These are phyloP conservation scores for Sanderia malayensis DNA, from an alignment of 30 jellyfish, hydroid and myxozoan genomes.

Conservation along the genomic window DNA sequence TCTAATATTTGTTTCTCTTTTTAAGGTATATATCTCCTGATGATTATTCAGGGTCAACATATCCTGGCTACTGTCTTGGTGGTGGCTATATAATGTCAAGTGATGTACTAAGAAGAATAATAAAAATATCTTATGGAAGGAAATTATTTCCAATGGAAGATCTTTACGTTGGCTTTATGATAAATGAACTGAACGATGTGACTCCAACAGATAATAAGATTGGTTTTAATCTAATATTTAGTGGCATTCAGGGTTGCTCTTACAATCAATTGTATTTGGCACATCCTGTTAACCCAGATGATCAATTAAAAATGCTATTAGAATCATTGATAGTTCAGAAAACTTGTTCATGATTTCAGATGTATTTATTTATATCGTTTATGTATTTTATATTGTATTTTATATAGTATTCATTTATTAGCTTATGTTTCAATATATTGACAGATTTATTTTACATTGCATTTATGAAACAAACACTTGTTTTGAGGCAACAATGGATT, in stretches of 20 bases:
- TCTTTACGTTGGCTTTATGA: constrained; percentile 74
- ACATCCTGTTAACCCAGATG: constrained; percentile 68
- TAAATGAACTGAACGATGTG: constrained; percentile 50
- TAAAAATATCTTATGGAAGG: constrained; percentile 53
- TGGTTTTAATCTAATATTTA: constrained; percentile 58
- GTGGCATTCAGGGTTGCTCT: constrained; percentile 56
- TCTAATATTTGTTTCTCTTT: background rate
- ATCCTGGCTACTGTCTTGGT: constrained; percentile 93
- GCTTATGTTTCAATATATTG: no score
- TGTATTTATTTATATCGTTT: no score
- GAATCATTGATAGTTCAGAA: constrained; percentile 35
- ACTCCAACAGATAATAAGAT: constrained; percentile 53
- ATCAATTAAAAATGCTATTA: constrained; percentile 40
- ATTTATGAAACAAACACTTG: no score
- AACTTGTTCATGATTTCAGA: no score
- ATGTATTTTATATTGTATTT: no score
- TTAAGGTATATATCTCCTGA: constrained; percentile 77
- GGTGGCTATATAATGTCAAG: constrained; percentile 90
- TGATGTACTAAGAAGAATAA: constrained; percentile 65
- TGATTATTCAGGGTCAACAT: constrained; percentile 45
- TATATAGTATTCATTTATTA: no score
- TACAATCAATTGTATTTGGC: constrained; percentile 56
- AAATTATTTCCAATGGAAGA: constrained; percentile 88
- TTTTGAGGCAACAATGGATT: no score
- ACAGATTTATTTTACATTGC: no score